Base-by-base conservation (phyloP, 2,797 vertebrate genomes). In the Pangasius macronema region DNA sequence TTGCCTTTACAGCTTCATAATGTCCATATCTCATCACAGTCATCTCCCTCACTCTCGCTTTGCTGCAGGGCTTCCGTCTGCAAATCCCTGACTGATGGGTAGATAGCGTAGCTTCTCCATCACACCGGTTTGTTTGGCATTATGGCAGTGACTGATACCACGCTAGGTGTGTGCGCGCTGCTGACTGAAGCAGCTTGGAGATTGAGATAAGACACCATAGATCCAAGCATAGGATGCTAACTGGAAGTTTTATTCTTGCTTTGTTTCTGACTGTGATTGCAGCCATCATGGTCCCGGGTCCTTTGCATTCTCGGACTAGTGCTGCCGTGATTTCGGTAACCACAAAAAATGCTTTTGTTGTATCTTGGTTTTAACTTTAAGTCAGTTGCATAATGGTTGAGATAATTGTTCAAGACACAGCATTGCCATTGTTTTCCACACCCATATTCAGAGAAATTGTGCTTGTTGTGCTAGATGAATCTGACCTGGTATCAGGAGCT, bases 41-140 rank as follows among this genome's bases (percentile, higher is more conserved):
- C 83, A 76, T 67, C 82, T 83, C 83, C 55, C 9, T 75, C 84
- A 36, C 85, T 90, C 63, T 83, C 82, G 42, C n/a, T 86, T 30
- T 89, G 81, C 86, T 65, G 86, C 86, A 76, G 86, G 70, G 81
- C 72, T 83, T 87, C 81, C 55, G 72, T 55, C 72, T 49, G 82
- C 81, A 87, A 83, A 83, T 87, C 86, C 59, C 81, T 53, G 70
- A 39, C 73, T 79, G 86, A 84, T 84, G 82, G 86, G 22, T 84
- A 84, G 86, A 87, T 87, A 84, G 49, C 82, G 5, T 42, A 42
- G 86, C 73, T 84, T 79, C 59, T 87, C 86, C 82, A 83, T 84
- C 86, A 84, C 79, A 84, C 72, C 24, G 39, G 86, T 84, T 84
- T 84, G 82, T 87, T 87, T 84, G 86, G 72, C 82, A 79, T 84